Evolutionary conservation across 1,140 invertebrate species (phyloP).

Genomic region (Tetranychus cinnabarinus): DNA sequence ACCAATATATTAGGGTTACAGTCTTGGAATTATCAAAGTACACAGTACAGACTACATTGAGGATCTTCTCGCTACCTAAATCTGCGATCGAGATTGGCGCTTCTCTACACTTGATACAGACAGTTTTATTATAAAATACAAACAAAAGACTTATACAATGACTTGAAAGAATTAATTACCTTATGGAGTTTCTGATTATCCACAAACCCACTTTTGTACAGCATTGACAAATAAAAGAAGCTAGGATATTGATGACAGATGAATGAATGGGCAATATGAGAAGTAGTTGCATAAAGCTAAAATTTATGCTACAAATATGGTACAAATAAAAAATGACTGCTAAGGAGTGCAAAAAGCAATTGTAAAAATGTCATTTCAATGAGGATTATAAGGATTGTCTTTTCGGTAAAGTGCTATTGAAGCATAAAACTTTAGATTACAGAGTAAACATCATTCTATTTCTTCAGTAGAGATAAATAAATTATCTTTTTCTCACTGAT

Average conservation of each 20-base stretch:
- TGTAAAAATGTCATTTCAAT: too few species aligned
- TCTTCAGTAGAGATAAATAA: too few species aligned
- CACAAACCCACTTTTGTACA: conserved; percentile 7
- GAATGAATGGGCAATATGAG: conserved; percentile 19
- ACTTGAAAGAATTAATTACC: conserved; percentile 10
- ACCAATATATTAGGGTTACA: conserved; percentile 15
- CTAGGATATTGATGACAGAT: conserved; percentile 27
- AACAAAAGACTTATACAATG: conserved; percentile 11
- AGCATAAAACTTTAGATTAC: too few species aligned
- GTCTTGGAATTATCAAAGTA: conserved; percentile 16
- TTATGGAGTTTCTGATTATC: conserved; percentile 13
- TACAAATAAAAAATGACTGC: too few species aligned
- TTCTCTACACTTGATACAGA: conserved; percentile 13
- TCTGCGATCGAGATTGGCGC: conserved; percentile 9
- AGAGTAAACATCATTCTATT: too few species aligned
- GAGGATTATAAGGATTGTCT: too few species aligned
- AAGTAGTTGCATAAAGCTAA: conserved; percentile 23
- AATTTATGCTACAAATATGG: conserved; percentile 2
- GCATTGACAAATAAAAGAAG: conserved; percentile 24
- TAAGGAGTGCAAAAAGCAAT: too few species aligned
- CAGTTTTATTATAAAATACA: conserved; percentile 7
- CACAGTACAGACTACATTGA: conserved; percentile 18
- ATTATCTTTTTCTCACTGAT: too few species aligned
- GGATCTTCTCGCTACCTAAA: conserved; percentile 13
- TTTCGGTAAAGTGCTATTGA: too few species aligned